Percentiles rank a stretch among this genome's conserved stretches.
These are phyloP conservation scores for Saxidomus purpurata DNA, from an alignment of 1,140 invertebrate species.

Conservation along the genomic window DNA sequence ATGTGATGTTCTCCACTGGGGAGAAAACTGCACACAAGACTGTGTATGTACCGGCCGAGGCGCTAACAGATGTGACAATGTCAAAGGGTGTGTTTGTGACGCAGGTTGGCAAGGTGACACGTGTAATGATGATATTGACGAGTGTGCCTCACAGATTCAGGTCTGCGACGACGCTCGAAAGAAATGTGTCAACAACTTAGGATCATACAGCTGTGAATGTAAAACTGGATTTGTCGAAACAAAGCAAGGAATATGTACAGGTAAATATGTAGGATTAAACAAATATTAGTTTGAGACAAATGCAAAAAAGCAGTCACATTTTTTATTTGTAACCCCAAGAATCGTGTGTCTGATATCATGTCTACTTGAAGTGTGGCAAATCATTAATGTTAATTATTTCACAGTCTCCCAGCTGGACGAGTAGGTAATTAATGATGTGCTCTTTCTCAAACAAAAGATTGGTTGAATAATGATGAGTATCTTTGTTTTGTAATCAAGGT, in stretches of 20 bases:
- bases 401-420: too few relatives aligned
- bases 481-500: too few relatives aligned
- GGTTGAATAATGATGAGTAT: too few relatives aligned
- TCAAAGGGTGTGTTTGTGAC: slow-evolving; percentile 42
- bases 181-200: slow-evolving; percentile 11
- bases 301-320: too few relatives aligned
- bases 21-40: slow-evolving; percentile 21
- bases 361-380: too few relatives aligned
- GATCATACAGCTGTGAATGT: slow-evolving; percentile 36
- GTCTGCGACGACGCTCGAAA: slow-evolving; percentile 27
- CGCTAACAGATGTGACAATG: slow-evolving; percentile 1
- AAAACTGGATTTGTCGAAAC: neutral
- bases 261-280: neutral
- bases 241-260: slow-evolving; percentile 1
- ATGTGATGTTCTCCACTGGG: slow-evolving; percentile 19
- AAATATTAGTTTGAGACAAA: too few relatives aligned
- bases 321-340: too few relatives aligned
- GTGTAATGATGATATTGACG: slow-evolving; percentile 53
- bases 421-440: too few relatives aligned
- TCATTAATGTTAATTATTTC: too few relatives aligned
- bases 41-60: slow-evolving; percentile 40
- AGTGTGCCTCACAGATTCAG: neutral
- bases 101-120: slow-evolving; percentile 43
- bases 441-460: too few relatives aligned
- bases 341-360: too few relatives aligned